Evolutionary conservation across 2,888 invertebrate genomes (phyloP), one percentile per base, ranked within the genome.

Genomic region (Agrochola lota): DNA sequence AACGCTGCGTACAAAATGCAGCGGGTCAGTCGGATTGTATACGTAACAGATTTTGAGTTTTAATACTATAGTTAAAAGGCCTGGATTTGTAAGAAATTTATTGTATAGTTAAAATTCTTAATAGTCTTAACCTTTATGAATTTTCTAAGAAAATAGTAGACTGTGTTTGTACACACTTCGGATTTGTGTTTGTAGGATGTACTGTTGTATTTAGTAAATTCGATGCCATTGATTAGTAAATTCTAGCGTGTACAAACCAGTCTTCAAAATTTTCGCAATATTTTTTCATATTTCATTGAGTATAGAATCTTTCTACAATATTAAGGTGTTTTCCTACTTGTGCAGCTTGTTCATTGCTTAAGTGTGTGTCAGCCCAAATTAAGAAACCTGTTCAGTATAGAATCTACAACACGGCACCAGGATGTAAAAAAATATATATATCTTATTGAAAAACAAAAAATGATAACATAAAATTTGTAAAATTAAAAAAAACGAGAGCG

Each of bases 1-100:
- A 78, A 95, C 88, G 84, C 95, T 95, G 91, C 68, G 77, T 76
- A 81, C 64, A 78, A 55, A 75, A 76, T 69, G 79, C 78, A 84
- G 78, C 66, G 30, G 15, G 23, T 74, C n/a, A 83, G 73, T 69
- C 15, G 6, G 49, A 69, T 30, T 64, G 40, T 59, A 66, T 59
- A 78, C 67, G 46, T 26, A 40, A 68, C 59, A 49, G 40, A 68
- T 59, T 73, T 68, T 59, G 8, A 60, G 15, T 62, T 26, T 64
- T 20, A 57, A 5, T 55, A 17, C 6, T 46, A 12, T 3, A 23
- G 26, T 30, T 12, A 46, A 7, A 59, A 26, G 57, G 26, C 11
- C 7, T 20, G 8, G 23, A 46, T 57, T 59, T 20, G 4, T 15
- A 26, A 11, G 57, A 20, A 20, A 7, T 17, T 30, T 30, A n/a